Evolutionary conservation across 2,113 vertebrate species (phyloP).

Genomic region (Hydrochoerus hydrochaeris): DNA sequence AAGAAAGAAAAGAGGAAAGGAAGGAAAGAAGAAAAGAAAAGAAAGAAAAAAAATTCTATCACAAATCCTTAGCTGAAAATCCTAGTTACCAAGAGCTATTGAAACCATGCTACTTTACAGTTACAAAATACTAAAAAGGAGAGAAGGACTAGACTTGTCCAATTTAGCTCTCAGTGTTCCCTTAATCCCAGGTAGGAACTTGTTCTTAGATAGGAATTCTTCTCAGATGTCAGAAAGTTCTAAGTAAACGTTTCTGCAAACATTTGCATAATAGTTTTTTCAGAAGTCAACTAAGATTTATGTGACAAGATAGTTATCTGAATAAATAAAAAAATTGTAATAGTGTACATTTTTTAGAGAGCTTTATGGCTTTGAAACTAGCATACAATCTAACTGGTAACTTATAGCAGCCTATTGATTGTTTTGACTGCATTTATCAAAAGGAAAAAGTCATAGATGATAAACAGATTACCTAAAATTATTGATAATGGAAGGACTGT

Average conservation of each 20-base stretch:
- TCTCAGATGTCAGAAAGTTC: not conserved
- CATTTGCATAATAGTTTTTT: conserved; percentile 54
- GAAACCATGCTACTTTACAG: not conserved
- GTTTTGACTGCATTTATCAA: not conserved
- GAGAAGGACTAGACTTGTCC: not conserved
- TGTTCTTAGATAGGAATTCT: not conserved
- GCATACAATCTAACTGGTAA: conserved; percentile 52
- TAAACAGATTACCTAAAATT: conserved; percentile 26
- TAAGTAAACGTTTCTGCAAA: not conserved
- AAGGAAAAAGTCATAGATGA: not conserved
- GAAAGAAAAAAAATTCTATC: not conserved
- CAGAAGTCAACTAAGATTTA: conserved; percentile 47
- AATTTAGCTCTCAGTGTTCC: not conserved
- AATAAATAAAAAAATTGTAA: conserved; percentile 46
- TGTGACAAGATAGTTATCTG: conserved; percentile 7
- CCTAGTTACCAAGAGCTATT: not conserved
- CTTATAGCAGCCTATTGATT: not conserved
- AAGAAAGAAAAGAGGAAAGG: not conserved
- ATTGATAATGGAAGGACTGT: not conserved
- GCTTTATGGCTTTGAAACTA: conserved; percentile 14
- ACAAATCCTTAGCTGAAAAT: not conserved
- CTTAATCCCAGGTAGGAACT: not conserved
- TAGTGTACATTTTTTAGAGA: not conserved
- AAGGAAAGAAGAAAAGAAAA: not conserved
- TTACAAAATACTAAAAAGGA: not conserved